Base-by-base conservation (phyloP, 2,113 vertebrate species). In the Sapayoa aenigma region DNA sequence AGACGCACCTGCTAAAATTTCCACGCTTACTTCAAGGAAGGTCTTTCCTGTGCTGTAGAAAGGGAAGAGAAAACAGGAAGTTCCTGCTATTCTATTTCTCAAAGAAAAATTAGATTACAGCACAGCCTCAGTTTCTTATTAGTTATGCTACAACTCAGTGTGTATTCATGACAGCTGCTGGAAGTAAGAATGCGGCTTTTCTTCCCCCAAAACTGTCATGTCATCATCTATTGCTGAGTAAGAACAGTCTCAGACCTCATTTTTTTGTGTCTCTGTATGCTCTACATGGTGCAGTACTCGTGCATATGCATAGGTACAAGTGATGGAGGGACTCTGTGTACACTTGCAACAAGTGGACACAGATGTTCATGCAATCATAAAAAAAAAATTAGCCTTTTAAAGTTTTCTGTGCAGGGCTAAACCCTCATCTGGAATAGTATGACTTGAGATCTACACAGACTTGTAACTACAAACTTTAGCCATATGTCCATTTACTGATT, bases 1-100 rank as follows among this genome's bases (percentile, higher is more conserved):
- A 95, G 20, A 94, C 93, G n/a, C 87, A 98, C 98, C 98, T 92
- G 97, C 90, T 74, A 97, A 78, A 55, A 93, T 66, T 84, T 53
- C 92, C 94, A 90, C 4, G 63, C 74, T 97, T 12, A 25, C 13
- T 76, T 95, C 92, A 67, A 59, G 87, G 20, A 85, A 50, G 46
- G 46, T 62, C 10, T 53, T 84, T 79, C 95, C 83, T 31, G 66
- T 73, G 85, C 98, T 98, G 46, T 21, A 97, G 91, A 91, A 22
- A 89, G n/a, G 93, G 81, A 86, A 89, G 44, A 95, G 76, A 59
- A 68, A 92, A 75, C 46, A 74, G 49, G 67, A 58, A 73, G 65
- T 39, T 50, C 66, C 44, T 76, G 78, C 84, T 82, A 71, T 21
- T 65, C 30, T 2, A 2, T 59, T 84, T 75, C 58, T 74, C 56